A percentile compares a stretch with the other conserved stretches of the same genome.
phyloP scores from a whole-genome alignment of 1,140 invertebrate genomes.

The Lasioglossum albipes region DNA sequence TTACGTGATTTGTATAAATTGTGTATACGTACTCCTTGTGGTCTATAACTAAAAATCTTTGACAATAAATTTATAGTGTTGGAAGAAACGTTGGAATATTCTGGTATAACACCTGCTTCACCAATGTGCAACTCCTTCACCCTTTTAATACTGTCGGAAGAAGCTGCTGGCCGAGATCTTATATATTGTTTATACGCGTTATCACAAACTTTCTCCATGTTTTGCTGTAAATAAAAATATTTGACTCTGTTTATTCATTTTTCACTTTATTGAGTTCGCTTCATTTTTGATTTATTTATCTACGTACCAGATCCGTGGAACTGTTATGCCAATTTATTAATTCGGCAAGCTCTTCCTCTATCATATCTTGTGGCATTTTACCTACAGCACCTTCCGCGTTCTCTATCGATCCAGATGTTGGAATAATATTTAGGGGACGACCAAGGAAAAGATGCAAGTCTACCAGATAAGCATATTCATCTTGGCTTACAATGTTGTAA shows the following conservation, averaged over 20 bases:
- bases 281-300: background rate
- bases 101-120: constrained; percentile 79
- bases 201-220: constrained; percentile 87
- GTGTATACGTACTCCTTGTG: constrained; percentile 86
- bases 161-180: constrained; percentile 91
- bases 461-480: constrained; percentile 95
- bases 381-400: constrained; percentile 85
- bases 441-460: constrained; percentile 97
- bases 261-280: background rate
- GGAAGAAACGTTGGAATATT: constrained; percentile 67
- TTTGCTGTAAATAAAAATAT: constrained; percentile 80
- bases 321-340: constrained; percentile 88
- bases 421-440: constrained; percentile 84
- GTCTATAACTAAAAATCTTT: constrained; percentile 91
- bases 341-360: constrained; percentile 92
- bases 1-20: constrained; percentile 27
- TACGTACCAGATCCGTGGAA: constrained; percentile 87
- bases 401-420: constrained; percentile 74
- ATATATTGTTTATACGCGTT: constrained; percentile 96
- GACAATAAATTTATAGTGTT: constrained; percentile 82
- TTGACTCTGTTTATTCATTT: background rate
- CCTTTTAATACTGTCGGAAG: constrained; percentile 92
- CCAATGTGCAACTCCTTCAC: constrained; percentile 85
- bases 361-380: constrained; percentile 87
- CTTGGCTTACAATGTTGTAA: constrained; percentile 92